Evolutionary conservation across 2,888 invertebrate genomes (phyloP), one percentile per base, ranked within the genome.

Genomic region (Bhutanitis thaidina): DNA sequence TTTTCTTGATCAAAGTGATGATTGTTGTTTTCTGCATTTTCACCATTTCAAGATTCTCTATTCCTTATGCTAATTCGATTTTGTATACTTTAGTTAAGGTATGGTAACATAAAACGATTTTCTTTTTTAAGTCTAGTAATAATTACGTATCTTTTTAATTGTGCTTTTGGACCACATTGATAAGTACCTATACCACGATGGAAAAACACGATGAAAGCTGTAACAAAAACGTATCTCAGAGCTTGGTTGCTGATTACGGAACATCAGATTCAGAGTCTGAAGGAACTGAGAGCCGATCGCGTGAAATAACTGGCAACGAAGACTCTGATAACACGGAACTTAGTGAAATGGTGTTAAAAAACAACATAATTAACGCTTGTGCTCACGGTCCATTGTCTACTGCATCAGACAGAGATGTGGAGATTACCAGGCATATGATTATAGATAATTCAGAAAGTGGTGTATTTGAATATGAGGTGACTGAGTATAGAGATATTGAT

Each of bases 351-450:
- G 89, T 90, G 52, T 68, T 88, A 53, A 89, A 88, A 59, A 88
- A 90, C 71, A 90, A 89, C 57, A 86, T 89, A 46, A 89, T 90
- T 59, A 90, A 90, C 57, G 89, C 90, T 32, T 88, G 88, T 60
- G 85, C 87, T 55, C 90, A 90, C 62, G 89, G 89, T 3, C 89
- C 90, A 3, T 55, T 85, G 60, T 74, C 80, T 47, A 64, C 76
- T 49, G 71, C 75, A 44, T 62, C 74, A 54, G 62, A 74, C 43
- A 59, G 65, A 55, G 82, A 80, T 46, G 76, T 70, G 37, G 81
- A 80, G 55, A 70, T 74, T 13, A 76, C 74, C 4, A 74, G 83
- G 55, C 85, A 86, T 53, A 89, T 89, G 87, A 87, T 89, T 45
- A 88, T 89, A 62, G 87, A 89, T 65, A 78, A 73, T 60, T 70